Conservation (phyloP, 2,797 vertebrate species). For the Centropyge bicolor region DNA sequence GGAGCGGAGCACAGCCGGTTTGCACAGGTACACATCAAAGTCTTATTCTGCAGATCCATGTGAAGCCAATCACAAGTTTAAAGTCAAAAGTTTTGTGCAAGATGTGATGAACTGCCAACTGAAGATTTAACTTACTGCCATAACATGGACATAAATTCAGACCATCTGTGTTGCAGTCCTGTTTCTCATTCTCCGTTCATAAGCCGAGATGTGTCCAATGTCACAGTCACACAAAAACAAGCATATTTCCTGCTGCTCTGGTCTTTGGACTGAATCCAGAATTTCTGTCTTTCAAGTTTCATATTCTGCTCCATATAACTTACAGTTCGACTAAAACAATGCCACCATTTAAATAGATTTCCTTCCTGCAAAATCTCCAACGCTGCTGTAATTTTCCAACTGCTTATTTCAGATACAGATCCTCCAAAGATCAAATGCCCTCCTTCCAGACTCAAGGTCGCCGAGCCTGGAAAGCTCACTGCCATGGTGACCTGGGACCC, state of each 20-base stretch:
- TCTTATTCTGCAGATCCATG: neutral
- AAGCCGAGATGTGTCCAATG: conserved; percentile 19
- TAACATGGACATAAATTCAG: conserved; percentile 19
- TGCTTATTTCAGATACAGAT: conserved; percentile 89
- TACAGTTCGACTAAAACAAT: neutral
- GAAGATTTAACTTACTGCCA: neutral
- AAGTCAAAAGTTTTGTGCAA: neutral
- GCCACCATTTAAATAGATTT: conserved; percentile 4
- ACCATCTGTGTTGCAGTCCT: conserved; percentile 38
- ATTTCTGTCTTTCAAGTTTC: neutral
- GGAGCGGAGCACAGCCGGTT: conserved; percentile 91
- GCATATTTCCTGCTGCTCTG: conserved; percentile 50
- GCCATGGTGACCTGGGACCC: conserved; percentile 91
- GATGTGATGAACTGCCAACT: conserved; percentile 1
- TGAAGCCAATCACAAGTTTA: neutral
- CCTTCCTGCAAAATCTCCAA: conserved; percentile 21
- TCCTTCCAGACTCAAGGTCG: conserved; percentile 90
- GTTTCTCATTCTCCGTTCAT: conserved; percentile 28
- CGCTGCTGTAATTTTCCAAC: conserved; percentile 8
- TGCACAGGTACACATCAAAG: conserved; percentile 89
- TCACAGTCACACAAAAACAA: conserved; percentile 49
- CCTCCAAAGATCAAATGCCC: conserved; percentile 97
- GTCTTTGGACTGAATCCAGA: conserved; percentile 44
- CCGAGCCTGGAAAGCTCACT: conserved; percentile 93
- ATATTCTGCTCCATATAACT: neutral